Percentiles rank a stretch among this genome's conserved stretches.
phyloP scores from a whole-genome alignment of 2,888 invertebrate species.

The Acanthosepion pharaonis region DNA sequence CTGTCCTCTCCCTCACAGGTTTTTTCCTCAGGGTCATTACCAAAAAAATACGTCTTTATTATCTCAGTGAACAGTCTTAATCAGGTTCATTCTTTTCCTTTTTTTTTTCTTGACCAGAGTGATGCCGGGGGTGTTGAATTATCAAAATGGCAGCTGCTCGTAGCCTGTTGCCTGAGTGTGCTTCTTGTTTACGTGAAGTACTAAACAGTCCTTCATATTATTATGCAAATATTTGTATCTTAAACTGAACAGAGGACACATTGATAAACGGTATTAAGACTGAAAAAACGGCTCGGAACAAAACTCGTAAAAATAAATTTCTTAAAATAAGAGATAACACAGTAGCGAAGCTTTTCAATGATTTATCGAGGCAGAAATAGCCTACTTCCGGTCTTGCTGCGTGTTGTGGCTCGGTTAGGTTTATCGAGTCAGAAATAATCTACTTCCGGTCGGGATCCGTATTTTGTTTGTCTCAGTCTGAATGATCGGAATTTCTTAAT shows the following conservation, averaged over 20 bases:
- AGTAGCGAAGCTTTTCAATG: not conserved
- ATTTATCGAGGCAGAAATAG: not conserved
- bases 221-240: not conserved
- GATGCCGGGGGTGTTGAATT: not conserved
- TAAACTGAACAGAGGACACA: not conserved
- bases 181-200: not conserved
- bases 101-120: no score
- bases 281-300: not conserved
- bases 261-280: not conserved
- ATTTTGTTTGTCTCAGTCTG: not conserved
- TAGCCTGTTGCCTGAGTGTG: not conserved
- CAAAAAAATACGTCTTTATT: not conserved
- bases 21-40: not conserved
- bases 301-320: not conserved
- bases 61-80: not conserved
- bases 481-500: no score
- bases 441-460: not conserved
- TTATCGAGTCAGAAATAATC: not conserved
- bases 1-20: not conserved
- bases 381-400: not conserved
- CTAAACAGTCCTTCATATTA: not conserved
- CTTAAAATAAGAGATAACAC: not conserved
- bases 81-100: not conserved
- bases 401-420: not conserved
- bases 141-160: not conserved